Base-by-base conservation (phyloP, 2,888 invertebrate genomes). In the Caenorhabditis japonica region DNA sequence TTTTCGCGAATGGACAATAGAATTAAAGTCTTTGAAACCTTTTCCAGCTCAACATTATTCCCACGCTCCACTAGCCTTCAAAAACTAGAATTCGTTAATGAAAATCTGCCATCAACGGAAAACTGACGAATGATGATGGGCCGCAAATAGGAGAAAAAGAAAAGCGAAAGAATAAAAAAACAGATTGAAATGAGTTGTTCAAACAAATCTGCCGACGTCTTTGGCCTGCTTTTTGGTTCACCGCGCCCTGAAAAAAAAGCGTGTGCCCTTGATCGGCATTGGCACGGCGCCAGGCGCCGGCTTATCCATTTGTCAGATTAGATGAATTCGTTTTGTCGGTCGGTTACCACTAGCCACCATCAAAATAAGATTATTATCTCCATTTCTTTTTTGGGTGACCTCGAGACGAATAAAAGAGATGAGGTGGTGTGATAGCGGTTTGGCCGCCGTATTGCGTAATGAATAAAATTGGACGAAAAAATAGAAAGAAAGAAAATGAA, bases 351-450 rank as follows among this genome's bases (percentile, higher is more conserved):
- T 39, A 62, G 53, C 53, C 53, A 34, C 47, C 64, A 47, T 55
- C 64, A 55, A 55, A 47, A 55, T 55, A 41, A 66, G 66, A 66
- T 66, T 53, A 38, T 64, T 64, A 64, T 64, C 62, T 64, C 41
- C 30, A 15, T 47, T 47, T 38, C 8, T 10, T 43, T 25, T 17
- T 34, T 10, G 43, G 44, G 49, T 56, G 66, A 66, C 66, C 66
- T 66, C 56, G 43, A 66, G 30, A 30, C 7, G 30, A 5, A 30
- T 10, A 10, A 30, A 30, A 30, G 30, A 30, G 66, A 66, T 66
- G 66, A 56, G 66, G 56, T 33, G 12, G 49, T 56, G 27, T 66
- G 66, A 66, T 66, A 66, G 66, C 66, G 66, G 66, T 66, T 66
- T 49, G 66, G 49, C 43, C n/a, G n/a, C n/a, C 56, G 43, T 27